Conservation (phyloP, 2,113 vertebrate genomes). For the Sciurus niger region DNA sequence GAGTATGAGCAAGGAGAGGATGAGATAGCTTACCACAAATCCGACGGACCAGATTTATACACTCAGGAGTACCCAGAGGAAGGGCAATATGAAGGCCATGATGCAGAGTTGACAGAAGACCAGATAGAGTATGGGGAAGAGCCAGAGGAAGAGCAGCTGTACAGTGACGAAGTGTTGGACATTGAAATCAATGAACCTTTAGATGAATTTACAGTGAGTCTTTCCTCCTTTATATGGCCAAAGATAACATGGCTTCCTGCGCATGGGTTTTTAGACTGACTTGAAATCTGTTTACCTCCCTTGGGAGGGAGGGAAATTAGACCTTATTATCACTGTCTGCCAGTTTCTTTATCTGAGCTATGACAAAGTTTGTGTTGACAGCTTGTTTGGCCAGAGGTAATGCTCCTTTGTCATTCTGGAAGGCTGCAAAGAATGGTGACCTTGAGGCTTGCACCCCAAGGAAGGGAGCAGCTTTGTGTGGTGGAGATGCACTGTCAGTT, state of each 20-base stretch:
- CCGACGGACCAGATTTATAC: constrained; percentile 88
- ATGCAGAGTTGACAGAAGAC: constrained; percentile 90
- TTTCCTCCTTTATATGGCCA: constrained; percentile 88
- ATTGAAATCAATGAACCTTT: constrained; percentile 97
- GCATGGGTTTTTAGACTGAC: constrained; percentile 88
- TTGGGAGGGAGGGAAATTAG: constrained; percentile 92
- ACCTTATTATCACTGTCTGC: constrained; percentile 95
- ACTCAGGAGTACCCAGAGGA: constrained; percentile 90
- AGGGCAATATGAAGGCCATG: constrained; percentile 90
- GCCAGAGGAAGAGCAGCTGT: constrained; percentile 90
- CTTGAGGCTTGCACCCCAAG: constrained; percentile 94
- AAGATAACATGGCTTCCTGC: constrained; percentile 90
- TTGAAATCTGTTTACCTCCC: constrained; percentile 92
- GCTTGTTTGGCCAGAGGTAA: constrained; percentile 96
- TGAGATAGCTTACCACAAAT: constrained; percentile 90
- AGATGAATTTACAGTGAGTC: constrained; percentile 98
- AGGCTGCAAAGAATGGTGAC: constrained; percentile 93
- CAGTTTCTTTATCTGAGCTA: constrained; percentile 96
- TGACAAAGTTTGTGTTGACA: constrained; percentile 98
- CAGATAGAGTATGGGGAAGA: constrained; percentile 92
- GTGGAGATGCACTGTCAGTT: constrained; percentile 92
- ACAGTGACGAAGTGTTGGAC: constrained; percentile 96
- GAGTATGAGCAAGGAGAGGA: constrained; percentile 92
- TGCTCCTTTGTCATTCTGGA: constrained; percentile 92
- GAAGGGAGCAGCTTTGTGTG: constrained; percentile 95